phyloP scores from a whole-genome alignment of 2,113 vertebrate species.

The Turnix velox region DNA sequence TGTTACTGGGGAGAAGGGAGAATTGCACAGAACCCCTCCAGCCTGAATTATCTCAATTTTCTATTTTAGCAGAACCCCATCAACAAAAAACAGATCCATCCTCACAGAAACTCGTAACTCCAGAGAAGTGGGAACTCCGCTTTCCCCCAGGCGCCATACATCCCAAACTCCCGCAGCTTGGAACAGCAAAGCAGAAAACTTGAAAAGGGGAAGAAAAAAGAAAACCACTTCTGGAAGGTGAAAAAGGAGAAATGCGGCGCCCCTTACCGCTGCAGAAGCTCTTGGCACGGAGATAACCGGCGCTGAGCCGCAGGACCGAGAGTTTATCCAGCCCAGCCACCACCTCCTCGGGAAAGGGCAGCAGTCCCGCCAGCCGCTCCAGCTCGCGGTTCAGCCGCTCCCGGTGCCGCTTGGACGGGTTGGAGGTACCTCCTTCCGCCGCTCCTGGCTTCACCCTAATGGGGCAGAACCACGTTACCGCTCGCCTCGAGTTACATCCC shows the following conservation, averaged over 20 bases:
- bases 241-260: too few relatives aligned
- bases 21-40: not conserved
- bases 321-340: constrained; percentile 72
- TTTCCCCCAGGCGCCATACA: rapidly evolving
- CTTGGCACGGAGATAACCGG: constrained; percentile 64
- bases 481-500: too few relatives aligned
- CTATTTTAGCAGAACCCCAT: not conserved
- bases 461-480: not conserved
- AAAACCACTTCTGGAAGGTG: too few relatives aligned
- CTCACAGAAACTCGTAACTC: not conserved
- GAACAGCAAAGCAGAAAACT: rapidly evolving
- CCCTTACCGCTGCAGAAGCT: constrained; percentile 67
- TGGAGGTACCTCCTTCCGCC: constrained; percentile 55
- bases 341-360: constrained; percentile 69
- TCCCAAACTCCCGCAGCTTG: not conserved
- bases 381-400: constrained; percentile 72
- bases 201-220: rapidly evolving
- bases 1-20: rapidly evolving
- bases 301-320: constrained; percentile 68
- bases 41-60: not conserved
- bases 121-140: rapidly evolving
- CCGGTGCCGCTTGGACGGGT: constrained; percentile 72
- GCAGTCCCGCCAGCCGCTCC: constrained; percentile 62
- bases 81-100: not conserved
- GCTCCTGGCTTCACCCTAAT: constrained; percentile 26